Evolutionary conservation across 2,888 invertebrate genomes (phyloP), one percentile per base, ranked within the genome.

Genomic region (Drosophila histrio): DNA sequence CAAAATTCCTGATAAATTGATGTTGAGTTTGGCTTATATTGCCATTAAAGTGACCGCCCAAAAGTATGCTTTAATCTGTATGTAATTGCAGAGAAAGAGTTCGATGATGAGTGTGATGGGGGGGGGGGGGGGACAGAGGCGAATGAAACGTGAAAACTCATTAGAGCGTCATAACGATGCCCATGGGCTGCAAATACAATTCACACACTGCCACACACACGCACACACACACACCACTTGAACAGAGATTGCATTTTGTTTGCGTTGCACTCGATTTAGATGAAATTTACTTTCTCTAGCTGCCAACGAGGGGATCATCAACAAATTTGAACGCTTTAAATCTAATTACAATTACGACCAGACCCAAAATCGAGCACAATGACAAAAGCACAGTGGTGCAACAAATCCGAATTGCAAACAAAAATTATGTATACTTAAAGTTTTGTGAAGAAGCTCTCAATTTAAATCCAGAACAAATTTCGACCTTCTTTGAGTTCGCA

Each of bases 81-180:
- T 22, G 8, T 24, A 46, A 68, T 43, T 43, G 46, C 62, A 56
- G 7, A 47, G 21, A 30, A n/a, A n/a, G n/a, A n/a, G n/a, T n/a
- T n/a, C n/a, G n/a, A n/a, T n/a, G n/a, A n/a, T n/a, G n/a, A n/a
- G n/a, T n/a, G n/a, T n/a, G n/a, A n/a, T n/a, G n/a, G n/a, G n/a
- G 9, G n/a, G 0, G 6, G 11, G n/a, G 11, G 9, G 28, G 32
- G 2, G 19, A 32, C n/a, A 13, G 32, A 34, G 19, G 7, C 5
- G n/a, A n/a, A 2, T 13, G 39, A 15, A n/a, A 13, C 24, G 17
- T 19, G 19, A 64, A 59, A 73, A 56, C 73, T 69, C 64, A 73
- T 73, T 73, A 61, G 64, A 43, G 46, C 43, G 28, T 26, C 39
- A 58, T 56, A 61, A 68, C 52, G 60, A 47, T 43, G 65, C 13